These are phyloP conservation scores for Drosophila cardini DNA, from an alignment of 1,140 invertebrate species.

Conservation along the genomic window DNA sequence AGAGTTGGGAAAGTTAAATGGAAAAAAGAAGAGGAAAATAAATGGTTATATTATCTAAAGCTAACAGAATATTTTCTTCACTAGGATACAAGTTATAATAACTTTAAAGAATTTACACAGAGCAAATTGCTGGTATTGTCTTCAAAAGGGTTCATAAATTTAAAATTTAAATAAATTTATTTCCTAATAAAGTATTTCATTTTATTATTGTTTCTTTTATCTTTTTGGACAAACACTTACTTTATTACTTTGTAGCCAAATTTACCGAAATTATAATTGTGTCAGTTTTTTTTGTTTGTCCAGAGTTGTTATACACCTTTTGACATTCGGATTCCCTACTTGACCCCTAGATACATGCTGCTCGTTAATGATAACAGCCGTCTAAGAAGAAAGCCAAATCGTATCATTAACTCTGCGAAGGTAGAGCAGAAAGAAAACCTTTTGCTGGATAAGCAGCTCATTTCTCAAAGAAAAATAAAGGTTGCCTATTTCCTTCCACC, in stretches of 20 bases:
- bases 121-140: too few species aligned
- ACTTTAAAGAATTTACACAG: not conserved
- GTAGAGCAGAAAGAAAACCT: slow-evolving; percentile 50
- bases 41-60: not conserved
- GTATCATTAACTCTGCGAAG: slow-evolving; percentile 62
- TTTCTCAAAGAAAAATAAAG: slow-evolving; percentile 59
- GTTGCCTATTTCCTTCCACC: not conserved
- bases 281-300: not conserved
- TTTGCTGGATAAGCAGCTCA: slow-evolving; percentile 76
- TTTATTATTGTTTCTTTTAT: too few species aligned
- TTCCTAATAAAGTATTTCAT: too few species aligned
- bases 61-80: not conserved
- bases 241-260: slow-evolving; percentile 1
- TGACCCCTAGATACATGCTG: slow-evolving; percentile 5
- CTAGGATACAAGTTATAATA: not conserved
- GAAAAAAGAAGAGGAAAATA: not conserved
- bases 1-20: not conserved
- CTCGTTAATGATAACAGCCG: slow-evolving; percentile 34
- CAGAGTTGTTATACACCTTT: slow-evolving; percentile 5
- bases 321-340: not conserved
- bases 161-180: too few species aligned
- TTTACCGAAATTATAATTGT: slow-evolving; percentile 3
- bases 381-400: slow-evolving; percentile 36
- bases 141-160: too few species aligned
- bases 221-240: not conserved